Evolutionary conservation across 2,888 invertebrate species (phyloP).

Genomic region (Sarcophaga variegata): DNA sequence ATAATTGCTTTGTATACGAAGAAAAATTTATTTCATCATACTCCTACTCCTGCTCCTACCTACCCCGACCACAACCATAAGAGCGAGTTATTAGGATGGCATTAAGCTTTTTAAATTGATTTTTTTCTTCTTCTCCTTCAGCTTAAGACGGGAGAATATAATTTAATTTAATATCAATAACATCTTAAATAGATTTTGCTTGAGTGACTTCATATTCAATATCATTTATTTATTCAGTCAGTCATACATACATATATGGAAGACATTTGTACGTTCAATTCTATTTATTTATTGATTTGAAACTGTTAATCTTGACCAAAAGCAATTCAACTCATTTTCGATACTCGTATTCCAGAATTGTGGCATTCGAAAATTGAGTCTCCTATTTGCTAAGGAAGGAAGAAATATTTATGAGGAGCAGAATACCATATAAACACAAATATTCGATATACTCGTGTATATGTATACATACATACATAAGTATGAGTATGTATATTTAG

Average conservation of each 20-base stretch:
- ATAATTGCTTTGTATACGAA: too few species aligned
- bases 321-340: constrained; percentile 4
- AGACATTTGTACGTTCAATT: background rate
- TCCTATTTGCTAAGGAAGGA: background rate
- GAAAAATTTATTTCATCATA: too few species aligned
- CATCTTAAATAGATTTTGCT: background rate
- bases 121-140: too few species aligned
- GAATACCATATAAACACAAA: too few species aligned
- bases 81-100: too few species aligned
- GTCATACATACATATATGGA: too few species aligned
- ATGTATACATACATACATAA: too few species aligned
- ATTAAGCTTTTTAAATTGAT: too few species aligned
- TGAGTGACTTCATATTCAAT: constrained; percentile 4
- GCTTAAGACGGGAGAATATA: background rate
- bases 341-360: constrained; percentile 2
- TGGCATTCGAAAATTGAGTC: constrained; percentile 6
- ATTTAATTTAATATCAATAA: background rate
- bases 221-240: background rate
- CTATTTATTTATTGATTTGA: constrained; percentile 3
- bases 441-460: too few species aligned
- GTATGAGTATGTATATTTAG: background rate
- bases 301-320: constrained; percentile 11
- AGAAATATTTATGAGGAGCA: background rate
- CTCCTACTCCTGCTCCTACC: too few species aligned
- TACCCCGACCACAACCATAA: too few species aligned